phyloP scores from a whole-genome alignment of 2,113 vertebrate species.

The Dasyornis broadbenti region DNA sequence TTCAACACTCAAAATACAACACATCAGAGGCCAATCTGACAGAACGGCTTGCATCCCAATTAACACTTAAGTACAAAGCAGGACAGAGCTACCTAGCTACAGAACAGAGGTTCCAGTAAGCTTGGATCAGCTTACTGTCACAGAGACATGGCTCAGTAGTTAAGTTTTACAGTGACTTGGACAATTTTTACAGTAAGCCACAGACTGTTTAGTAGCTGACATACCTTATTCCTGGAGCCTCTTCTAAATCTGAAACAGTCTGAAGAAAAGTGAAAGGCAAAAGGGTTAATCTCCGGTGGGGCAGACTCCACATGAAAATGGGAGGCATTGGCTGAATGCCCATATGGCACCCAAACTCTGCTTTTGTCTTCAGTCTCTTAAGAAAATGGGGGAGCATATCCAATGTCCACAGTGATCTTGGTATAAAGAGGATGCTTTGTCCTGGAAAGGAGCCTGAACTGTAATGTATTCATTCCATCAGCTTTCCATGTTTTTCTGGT shows the following conservation, averaged over 20 bases:
- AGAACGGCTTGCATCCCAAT: not conserved
- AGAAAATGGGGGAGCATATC: slow-evolving; percentile 16
- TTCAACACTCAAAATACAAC: not conserved
- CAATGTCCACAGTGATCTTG: slow-evolving; percentile 69
- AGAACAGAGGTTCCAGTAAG: not conserved
- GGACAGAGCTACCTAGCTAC: not conserved
- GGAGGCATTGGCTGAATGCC: not conserved
- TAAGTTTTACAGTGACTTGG: not conserved
- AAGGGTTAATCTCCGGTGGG: not conserved
- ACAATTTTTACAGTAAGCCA: not conserved
- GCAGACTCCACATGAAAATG: not conserved
- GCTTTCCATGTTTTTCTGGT: slow-evolving; percentile 65
- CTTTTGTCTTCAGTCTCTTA: not conserved
- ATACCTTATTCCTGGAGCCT: not conserved
- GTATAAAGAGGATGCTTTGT: slow-evolving; percentile 62
- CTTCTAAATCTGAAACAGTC: not conserved
- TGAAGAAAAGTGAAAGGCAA: not conserved
- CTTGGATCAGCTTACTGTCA: not conserved
- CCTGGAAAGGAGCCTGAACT: slow-evolving; percentile 62
- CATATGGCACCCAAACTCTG: not conserved
- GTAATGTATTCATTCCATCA: slow-evolving; percentile 74
- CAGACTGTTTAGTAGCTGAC: not conserved
- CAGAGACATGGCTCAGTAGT: not conserved
- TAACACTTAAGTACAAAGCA: not conserved
- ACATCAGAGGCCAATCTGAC: not conserved